Base-by-base conservation (phyloP, 2,888 invertebrate species). In the Euplagia quadripunctaria region DNA sequence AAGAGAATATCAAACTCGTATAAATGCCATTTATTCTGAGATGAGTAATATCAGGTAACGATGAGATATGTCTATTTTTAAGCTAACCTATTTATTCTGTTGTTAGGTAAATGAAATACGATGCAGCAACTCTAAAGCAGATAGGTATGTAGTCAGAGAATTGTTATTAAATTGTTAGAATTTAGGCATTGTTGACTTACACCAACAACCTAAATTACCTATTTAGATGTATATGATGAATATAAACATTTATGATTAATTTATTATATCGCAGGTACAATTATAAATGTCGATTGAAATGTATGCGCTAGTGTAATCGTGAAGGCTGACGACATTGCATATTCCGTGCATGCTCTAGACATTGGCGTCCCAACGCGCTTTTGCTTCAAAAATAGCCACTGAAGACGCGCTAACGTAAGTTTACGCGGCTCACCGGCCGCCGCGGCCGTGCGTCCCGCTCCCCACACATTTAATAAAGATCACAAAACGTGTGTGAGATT, bases 271-370 rank as follows among this genome's bases (percentile, higher is more conserved):
- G 14, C 12, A 51, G 17, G 55, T 58, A 68, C 68, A 75, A 74
- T 64, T 78, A 71, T 66, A 82, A 67, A 61, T 69, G 49, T 74
- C 72, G 81, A 86, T 87, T 83, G 81, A 80, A 87, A 86, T 83
- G 86, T 80, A 77, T 80, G 83, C 85, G 82, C 78, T 85, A 78
- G 87, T 89, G 88, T 89, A 89, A 89, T 91, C 87, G 90, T 88
- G 92, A 92, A 92, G 94, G 91, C 92, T 93, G 93, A 92, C 93
- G 94, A 92, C 94, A 96, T 95, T 95, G 96, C 95, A 95, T 96
- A 96, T 96, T 96, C 95, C 93, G 86, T 94, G 94, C 95, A 94
- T 95, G 95, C 94, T 94, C 94, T 94, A 94, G 95, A 95, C 95
- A 94, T 95, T 96, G 95, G 94, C 94, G 94, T 93, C 94, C 89